phyloP scores from a whole-genome alignment of 2,888 invertebrate genomes.

The Tipula confusa region DNA sequence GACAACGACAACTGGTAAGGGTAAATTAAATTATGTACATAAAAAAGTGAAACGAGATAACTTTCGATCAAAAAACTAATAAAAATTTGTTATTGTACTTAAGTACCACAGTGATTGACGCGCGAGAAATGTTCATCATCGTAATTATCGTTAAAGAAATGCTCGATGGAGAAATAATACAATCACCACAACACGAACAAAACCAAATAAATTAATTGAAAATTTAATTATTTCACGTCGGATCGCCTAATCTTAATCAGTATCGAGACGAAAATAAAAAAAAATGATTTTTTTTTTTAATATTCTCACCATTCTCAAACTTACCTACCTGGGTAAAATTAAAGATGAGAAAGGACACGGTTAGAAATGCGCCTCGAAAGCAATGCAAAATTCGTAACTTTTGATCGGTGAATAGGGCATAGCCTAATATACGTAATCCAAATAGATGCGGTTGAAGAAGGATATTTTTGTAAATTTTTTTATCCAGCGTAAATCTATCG shows the following conservation, averaged over 20 bases:
- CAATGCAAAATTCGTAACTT: constrained; percentile 20
- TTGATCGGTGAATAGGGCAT: constrained; percentile 31
- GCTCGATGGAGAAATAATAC: neutral
- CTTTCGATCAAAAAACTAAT: neutral
- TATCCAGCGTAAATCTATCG: constrained; percentile 22
- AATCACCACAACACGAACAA: neutral
- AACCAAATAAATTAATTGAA: neutral
- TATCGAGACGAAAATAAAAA: neutral
- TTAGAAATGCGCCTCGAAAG: constrained; percentile 30
- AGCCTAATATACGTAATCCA: constrained; percentile 31
- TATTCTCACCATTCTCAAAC: neutral
- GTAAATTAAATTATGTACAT: too few relatives aligned
- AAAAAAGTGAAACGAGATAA: neutral
- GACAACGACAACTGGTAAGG: neutral
- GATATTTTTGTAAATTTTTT: constrained; percentile 22
- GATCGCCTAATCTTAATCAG: neutral
- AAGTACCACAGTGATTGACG: neutral
- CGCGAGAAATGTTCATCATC: neutral
- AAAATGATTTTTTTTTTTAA: too few relatives aligned
- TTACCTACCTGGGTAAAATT: constrained; percentile 33
- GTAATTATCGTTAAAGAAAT: neutral
- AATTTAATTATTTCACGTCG: neutral
- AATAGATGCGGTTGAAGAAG: constrained; percentile 27
- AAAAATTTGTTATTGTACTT: neutral
- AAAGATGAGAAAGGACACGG: constrained; percentile 30